Evolutionary conservation across 2,888 invertebrate species (phyloP).

Genomic region (Eilema depressum): DNA sequence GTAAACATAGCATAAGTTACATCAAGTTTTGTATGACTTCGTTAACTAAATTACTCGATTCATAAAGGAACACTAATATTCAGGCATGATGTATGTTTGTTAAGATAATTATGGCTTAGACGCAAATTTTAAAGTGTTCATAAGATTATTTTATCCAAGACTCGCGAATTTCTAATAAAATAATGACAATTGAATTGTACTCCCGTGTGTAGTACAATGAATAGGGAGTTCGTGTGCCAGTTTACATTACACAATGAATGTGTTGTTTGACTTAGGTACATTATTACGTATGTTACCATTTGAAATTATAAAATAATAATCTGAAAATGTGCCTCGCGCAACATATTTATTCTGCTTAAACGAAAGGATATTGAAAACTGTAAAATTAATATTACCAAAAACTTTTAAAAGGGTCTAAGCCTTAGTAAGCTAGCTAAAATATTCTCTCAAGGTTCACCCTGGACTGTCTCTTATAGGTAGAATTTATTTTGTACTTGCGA

Average conservation of each 20-base stretch:
- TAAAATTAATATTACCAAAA: neutral
- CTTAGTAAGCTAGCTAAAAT: no score
- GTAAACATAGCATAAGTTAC: neutral
- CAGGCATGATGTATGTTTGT: neutral
- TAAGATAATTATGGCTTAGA: neutral
- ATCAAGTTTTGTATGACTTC: no score
- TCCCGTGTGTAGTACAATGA: neutral
- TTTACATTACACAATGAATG: neutral
- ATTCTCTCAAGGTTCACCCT: neutral
- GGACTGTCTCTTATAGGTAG: no score
- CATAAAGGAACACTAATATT: neutral
- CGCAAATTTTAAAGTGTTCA: no score
- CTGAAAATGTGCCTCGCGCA: neutral
- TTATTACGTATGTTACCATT: neutral
- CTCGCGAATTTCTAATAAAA: neutral
- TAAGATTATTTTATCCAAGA: no score
- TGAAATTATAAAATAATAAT: neutral
- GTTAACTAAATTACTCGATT: no score
- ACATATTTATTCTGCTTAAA: neutral
- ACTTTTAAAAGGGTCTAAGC: no score
- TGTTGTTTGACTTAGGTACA: neutral
- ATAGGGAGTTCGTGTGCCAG: neutral
- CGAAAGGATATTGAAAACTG: neutral
- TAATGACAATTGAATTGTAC: no score
- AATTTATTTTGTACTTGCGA: no score